Evolutionary conservation across 2,888 invertebrate genomes (phyloP), one percentile per base, ranked within the genome.

Genomic region (Formica aserva): DNA sequence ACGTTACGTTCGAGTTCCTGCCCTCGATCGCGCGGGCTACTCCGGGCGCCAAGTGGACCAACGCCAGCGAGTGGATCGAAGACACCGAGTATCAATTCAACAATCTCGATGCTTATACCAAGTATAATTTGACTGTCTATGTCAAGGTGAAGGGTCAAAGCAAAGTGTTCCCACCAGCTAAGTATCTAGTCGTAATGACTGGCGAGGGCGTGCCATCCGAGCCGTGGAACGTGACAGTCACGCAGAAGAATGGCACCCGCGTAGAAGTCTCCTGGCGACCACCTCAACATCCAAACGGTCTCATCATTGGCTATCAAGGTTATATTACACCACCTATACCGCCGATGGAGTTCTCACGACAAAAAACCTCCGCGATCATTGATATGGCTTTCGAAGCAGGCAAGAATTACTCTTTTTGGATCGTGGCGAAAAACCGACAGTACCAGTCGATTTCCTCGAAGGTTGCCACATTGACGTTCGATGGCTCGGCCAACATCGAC

Each of bases 61-160:
- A 96, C 92, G 95, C 95, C 45, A 95, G 95, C 0, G 88, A 91
- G 0, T 98, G 97, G 97, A 96, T 96, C 4, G 95, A 96, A 38
- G 96, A 96, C 5, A 96, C 95, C 38, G 95, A 95, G 81, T 96
- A 95, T 93, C 96, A 95, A 63, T 98, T 98, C 91, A 95, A 95
- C 0, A 94, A 96, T 76, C 95, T 98, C 67, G 95, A 96, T 85
- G 97, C 98, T 0, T 97, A 95, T 91, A 97, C 97, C 0, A 95
- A 95, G n/a, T 98, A 98, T 93, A 97, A 97, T 89, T 95, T 98
- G 84, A 98, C 98, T 0, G 97, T 98, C 74, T 98, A 97, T 94
- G 97, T 97, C 0, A 95, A 96, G 78, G 93, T 95, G 81, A 96
- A 96, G 87, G 96, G 96, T 0, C 96, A 96, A 57, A 95, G 93